A percentile compares a stretch with the other conserved stretches of the same genome.
phyloP scores from a whole-genome alignment of 2,113 vertebrate species.

The Hippocampus mohnikei region DNA sequence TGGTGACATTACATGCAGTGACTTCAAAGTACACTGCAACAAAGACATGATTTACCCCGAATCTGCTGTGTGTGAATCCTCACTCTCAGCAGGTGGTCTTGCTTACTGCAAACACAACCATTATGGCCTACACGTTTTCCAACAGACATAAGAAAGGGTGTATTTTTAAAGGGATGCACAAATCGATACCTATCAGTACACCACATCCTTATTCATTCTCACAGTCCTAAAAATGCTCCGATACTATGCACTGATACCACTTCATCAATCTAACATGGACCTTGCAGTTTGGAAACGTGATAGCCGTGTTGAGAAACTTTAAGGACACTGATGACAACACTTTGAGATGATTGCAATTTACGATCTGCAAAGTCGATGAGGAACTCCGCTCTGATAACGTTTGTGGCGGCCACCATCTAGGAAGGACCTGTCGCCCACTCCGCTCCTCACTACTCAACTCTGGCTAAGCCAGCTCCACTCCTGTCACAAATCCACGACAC shows the following conservation, averaged over 20 bases:
- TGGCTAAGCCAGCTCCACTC: neutral
- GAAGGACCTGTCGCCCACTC: too few relatives aligned
- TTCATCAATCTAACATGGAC: too few relatives aligned
- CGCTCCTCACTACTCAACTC: neutral
- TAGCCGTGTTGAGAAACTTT: too few relatives aligned
- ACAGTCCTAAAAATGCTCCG: neutral
- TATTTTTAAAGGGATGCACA: too few relatives aligned
- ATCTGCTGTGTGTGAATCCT: neutral
- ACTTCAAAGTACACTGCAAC: constrained; percentile 4
- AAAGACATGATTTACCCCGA: neutral
- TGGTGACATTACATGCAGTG: neutral
- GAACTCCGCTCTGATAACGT: too few relatives aligned
- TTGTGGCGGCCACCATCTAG: too few relatives aligned
- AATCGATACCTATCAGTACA: neutral
- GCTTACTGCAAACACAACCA: neutral
- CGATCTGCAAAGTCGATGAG: too few relatives aligned
- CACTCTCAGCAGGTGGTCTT: neutral
- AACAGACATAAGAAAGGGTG: neutral
- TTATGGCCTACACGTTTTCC: neutral
- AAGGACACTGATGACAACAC: too few relatives aligned
- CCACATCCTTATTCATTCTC: too few relatives aligned
- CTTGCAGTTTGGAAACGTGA: neutral
- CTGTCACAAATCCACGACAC: neutral
- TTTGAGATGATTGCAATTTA: too few relatives aligned
- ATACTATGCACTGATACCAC: neutral